Evolutionary conservation across 2,888 invertebrate genomes (phyloP).

Genomic region (Isoperla grammatica): DNA sequence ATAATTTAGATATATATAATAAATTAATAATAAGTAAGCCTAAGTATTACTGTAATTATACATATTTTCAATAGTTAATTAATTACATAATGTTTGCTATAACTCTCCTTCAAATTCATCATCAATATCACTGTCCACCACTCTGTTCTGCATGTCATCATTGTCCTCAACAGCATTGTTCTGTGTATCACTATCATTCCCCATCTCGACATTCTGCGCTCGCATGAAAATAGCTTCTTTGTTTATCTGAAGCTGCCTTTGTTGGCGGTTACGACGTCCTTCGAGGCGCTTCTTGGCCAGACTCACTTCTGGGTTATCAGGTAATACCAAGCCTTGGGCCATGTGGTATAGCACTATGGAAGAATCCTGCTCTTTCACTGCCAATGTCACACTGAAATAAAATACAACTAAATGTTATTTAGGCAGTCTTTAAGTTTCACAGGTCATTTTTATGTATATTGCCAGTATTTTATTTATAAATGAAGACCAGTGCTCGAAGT

Average conservation of each 20-base stretch:
- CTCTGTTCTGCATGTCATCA: not conserved
- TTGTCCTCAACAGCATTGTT: not conserved
- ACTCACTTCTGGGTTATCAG: slow-evolving; percentile 36
- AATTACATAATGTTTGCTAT: no score
- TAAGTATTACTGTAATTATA: no score
- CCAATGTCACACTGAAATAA: slow-evolving; percentile 39
- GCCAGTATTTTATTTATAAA: no score
- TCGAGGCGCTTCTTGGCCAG: slow-evolving; percentile 36
- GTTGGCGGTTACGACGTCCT: slow-evolving; percentile 31
- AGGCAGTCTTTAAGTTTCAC: no score
- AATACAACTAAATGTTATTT: no score
- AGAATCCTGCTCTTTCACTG: slow-evolving; percentile 41
- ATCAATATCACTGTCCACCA: not conserved
- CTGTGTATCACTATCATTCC: not conserved
- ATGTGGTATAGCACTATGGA: slow-evolving; percentile 40
- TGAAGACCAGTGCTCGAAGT: no score
- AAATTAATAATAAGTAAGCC: no score
- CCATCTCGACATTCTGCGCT: not conserved
- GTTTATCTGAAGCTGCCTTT: not conserved
- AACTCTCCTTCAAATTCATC: not conserved
- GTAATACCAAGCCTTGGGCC: slow-evolving; percentile 38
- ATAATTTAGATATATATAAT: no score
- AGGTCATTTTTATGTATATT: no score
- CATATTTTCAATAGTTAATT: no score
- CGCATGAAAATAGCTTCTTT: not conserved